Evolutionary conservation across 2,797 vertebrate species (phyloP).

Genomic region (Pantherophis vulpinus): DNA sequence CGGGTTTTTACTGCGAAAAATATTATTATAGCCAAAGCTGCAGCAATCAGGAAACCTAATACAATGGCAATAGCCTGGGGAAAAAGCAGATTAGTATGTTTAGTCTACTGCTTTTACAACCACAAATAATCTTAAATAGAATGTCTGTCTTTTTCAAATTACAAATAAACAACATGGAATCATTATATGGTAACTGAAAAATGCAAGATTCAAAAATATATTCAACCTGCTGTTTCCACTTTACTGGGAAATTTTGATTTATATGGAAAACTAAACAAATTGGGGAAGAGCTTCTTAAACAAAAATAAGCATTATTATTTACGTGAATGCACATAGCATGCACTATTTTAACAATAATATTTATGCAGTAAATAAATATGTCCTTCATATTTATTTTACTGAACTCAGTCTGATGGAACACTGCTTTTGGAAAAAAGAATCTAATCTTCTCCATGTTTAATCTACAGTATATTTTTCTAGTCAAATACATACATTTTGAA

Average conservation of each 20-base stretch:
- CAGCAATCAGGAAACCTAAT: constrained; percentile 79
- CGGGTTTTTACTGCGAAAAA: constrained; percentile 88
- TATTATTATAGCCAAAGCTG: constrained; percentile 84
- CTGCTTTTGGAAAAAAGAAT: not conserved
- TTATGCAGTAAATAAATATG: not conserved
- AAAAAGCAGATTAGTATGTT: not conserved
- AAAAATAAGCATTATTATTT: not conserved
- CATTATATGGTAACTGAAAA: not conserved
- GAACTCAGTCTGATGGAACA: not conserved
- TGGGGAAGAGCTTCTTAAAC: not conserved
- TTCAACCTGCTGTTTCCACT: not conserved
- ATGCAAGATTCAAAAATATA: not conserved
- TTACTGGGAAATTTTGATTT: not conserved
- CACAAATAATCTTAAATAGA: not conserved
- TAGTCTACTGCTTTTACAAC: not conserved
- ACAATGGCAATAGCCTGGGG: constrained; percentile 87
- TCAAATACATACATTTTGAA: not conserved
- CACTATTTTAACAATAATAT: not conserved
- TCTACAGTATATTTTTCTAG: not conserved
- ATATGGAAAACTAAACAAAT: not conserved
- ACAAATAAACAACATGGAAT: not conserved
- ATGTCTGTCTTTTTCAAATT: not conserved
- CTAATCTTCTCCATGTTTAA: not conserved
- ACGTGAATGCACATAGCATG: no score
- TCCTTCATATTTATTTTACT: not conserved